Conservation (phyloP, 2,888 invertebrate genomes). For the Caenorhabditis angaria region DNA sequence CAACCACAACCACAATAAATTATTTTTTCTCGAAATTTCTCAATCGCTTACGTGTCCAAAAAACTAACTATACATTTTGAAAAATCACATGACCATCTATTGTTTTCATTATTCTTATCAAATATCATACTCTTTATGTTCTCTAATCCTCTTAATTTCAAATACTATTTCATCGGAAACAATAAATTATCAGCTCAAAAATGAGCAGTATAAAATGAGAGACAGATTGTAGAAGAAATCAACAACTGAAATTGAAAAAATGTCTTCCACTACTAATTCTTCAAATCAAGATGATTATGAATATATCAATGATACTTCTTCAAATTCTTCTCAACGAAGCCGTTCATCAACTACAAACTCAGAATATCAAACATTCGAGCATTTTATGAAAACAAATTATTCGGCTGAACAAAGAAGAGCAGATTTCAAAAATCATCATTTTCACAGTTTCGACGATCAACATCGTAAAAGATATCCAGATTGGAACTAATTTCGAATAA, state of each 20-base stretch:
- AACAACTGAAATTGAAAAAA: background rate
- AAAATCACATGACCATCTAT: slow-evolving; percentile 1
- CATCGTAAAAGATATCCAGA: background rate
- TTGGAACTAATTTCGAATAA: background rate
- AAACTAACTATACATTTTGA: background rate
- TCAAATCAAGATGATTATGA: background rate
- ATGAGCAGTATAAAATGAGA: background rate
- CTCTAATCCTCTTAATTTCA: background rate
- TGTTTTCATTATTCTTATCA: background rate
- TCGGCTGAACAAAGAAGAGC: background rate
- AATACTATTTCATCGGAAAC: background rate
- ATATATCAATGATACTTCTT: background rate
- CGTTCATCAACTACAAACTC: background rate
- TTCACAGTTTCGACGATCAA: background rate
- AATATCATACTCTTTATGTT: background rate
- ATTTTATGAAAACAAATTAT: background rate
- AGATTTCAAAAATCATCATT: slow-evolving; percentile 1
- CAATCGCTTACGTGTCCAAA: background rate
- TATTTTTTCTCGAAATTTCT: background rate
- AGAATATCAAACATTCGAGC: background rate
- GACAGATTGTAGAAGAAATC: background rate
- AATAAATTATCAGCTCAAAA: background rate
- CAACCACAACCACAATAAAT: background rate
- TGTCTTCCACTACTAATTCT: background rate
- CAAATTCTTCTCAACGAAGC: background rate